Evolutionary conservation across 2,888 invertebrate genomes (phyloP).

Genomic region (Drosophila tanythrix): DNA sequence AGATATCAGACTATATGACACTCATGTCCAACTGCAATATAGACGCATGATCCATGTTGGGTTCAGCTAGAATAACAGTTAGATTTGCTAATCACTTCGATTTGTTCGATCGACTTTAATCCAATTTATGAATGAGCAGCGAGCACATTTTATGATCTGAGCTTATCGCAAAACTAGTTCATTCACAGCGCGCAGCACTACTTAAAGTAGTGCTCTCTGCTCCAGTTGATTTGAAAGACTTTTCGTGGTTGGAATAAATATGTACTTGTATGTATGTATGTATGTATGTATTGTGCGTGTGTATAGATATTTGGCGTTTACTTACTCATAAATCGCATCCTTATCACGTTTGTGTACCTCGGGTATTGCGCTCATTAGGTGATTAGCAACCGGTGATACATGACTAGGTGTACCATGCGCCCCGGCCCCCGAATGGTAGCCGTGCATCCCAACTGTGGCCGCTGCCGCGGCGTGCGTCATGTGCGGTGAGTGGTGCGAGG

Average conservation of each 20-base stretch:
- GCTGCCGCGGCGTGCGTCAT: slow-evolving; percentile 89
- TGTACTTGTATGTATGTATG: not conserved
- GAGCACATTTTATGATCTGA: slow-evolving; percentile 36
- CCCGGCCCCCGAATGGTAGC: slow-evolving; percentile 86
- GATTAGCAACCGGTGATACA: slow-evolving; percentile 93
- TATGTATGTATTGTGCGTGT: not conserved
- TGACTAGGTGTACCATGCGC: slow-evolving; percentile 89
- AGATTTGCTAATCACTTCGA: slow-evolving; percentile 21
- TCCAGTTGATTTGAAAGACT: not conserved
- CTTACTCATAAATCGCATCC: slow-evolving; percentile 99
- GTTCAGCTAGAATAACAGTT: not conserved
- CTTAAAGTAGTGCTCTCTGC: not conserved
- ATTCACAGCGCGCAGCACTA: slow-evolving; percentile 19
- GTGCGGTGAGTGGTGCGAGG: slow-evolving; percentile 93
- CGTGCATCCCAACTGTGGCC: slow-evolving; percentile 87
- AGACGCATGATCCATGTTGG: not conserved
- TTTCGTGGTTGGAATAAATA: not conserved
- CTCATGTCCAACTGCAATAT: not conserved
- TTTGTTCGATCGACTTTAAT: slow-evolving; percentile 20
- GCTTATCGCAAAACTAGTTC: slow-evolving; percentile 43
- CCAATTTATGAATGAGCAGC: slow-evolving; percentile 46
- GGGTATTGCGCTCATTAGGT: slow-evolving; percentile 93
- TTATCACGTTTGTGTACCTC: slow-evolving; percentile 98
- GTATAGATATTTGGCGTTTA: slow-evolving; percentile 66
- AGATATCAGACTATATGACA: not conserved